Evolutionary conservation across 1,140 invertebrate genomes (phyloP), one percentile per base, ranked within the genome.

Genomic region (Drosophila paulistorum): DNA sequence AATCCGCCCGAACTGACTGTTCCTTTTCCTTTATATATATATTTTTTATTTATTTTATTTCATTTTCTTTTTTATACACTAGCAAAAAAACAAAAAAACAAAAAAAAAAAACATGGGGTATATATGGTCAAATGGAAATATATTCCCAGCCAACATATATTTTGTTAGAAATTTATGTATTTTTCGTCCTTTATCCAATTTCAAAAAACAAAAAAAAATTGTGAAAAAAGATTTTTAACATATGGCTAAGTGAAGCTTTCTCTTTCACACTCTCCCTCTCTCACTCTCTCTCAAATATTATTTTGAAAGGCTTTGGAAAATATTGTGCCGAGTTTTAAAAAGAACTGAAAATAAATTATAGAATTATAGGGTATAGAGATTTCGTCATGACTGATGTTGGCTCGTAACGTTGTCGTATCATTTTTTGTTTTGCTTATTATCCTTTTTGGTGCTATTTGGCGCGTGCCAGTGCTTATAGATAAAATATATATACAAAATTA

Each of bases 381-480:
- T 51, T 51, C 45, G 17, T 51, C 11, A 51, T 51, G 45, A 4
- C 2, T 9, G 45, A 9, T 13, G 3, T 39, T 13, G 3, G 37
- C 11, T 39, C 0, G 35, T 6, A 13, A 42, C n/a, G n/a, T 14
- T 45, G 6, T 17, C 17, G 1, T 48, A 9, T 26, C 23, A 23
- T 48, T 7, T 48, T 10, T 51, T 23, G 23, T 71, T 9, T 42
- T 45, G 57, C 26, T 58, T 58, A 35, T 58, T 61, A 51, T 45
- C 57, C 23, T 39, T 61, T 65, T 67, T 55, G 61, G 61, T 69
- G 71, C 67, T 77, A 59, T 63, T 42, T 60, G 35, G 51, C 39
- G 17, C 30, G 45, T 65, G 64, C 55, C 63, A 39, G 51, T 63
- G 45, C 71, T 66, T 77, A 70, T 30, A 59, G 57, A 59, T 59